Conservation (phyloP, 2,888 invertebrate species). For the Beris chalybata region DNA sequence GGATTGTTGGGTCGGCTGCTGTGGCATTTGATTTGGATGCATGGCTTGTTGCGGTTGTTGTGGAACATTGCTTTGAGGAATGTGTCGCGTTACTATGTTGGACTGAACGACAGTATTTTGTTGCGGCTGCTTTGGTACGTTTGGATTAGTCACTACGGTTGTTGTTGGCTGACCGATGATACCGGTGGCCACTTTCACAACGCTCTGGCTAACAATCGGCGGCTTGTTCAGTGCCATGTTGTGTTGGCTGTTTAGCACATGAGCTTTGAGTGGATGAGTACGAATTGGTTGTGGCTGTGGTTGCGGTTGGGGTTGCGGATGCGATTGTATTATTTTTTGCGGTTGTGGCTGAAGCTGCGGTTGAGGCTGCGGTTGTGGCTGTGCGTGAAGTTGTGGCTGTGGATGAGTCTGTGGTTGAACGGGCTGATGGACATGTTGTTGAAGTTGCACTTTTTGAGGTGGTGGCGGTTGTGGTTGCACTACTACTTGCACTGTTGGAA, state of each 20-base stretch:
- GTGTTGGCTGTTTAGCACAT: slow-evolving; percentile 62
- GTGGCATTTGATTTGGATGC: slow-evolving; percentile 33
- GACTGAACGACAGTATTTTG: slow-evolving; percentile 33
- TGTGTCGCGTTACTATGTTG: slow-evolving; percentile 30
- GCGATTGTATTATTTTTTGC: slow-evolving; percentile 55
- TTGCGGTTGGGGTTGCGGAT: slow-evolving; percentile 43
- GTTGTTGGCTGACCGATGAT: slow-evolving; percentile 10
- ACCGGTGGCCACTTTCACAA: slow-evolving; percentile 16
- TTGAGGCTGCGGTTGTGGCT: slow-evolving; percentile 44
- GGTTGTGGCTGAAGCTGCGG: slow-evolving; percentile 45
- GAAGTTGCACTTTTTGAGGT: slow-evolving; percentile 37
- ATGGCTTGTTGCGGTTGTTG: slow-evolving; percentile 37
- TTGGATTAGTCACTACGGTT: slow-evolving; percentile 19
- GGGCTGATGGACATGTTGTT: slow-evolving; percentile 40
- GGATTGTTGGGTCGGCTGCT: slow-evolving; percentile 43
- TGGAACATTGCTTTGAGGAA: slow-evolving; percentile 13
- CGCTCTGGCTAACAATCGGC: slow-evolving; percentile 37
- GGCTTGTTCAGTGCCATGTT: slow-evolving; percentile 43
- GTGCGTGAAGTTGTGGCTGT: slow-evolving; percentile 48
- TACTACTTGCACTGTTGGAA: slow-evolving; percentile 25
- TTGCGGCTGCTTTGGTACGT: slow-evolving; percentile 21
- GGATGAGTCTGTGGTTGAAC: slow-evolving; percentile 21
- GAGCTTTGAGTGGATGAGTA: slow-evolving; percentile 65
- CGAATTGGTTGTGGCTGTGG: slow-evolving; percentile 46
- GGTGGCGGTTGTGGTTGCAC: slow-evolving; percentile 31